Evolutionary conservation across 1,140 invertebrate genomes (phyloP).

Genomic region (Chrysomallon squamiferum): DNA sequence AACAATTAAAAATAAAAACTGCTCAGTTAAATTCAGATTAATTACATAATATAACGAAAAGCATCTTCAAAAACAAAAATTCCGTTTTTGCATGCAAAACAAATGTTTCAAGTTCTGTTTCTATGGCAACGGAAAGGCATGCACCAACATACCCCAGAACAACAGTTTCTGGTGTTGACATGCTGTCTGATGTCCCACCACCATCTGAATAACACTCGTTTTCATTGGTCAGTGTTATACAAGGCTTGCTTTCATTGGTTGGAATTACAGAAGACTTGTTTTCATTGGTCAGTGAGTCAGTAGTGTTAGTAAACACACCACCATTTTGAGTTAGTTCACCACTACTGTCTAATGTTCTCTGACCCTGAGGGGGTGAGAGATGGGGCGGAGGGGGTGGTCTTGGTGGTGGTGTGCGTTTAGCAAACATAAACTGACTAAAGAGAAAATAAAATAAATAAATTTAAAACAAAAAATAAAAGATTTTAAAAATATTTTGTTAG

Average conservation of each 20-base stretch:
- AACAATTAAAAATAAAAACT: too few relatives aligned
- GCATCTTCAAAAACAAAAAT: too few relatives aligned
- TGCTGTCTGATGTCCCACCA: constrained; percentile 22
- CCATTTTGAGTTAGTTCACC: too few relatives aligned
- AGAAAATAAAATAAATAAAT: too few relatives aligned
- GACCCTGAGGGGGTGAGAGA: constrained; percentile 4
- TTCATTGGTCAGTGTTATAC: not conserved
- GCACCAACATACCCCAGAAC: constrained; percentile 10
- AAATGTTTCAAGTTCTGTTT: too few relatives aligned
- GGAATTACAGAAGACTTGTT: not conserved
- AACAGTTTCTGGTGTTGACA: constrained; percentile 38
- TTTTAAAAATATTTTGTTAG: too few relatives aligned
- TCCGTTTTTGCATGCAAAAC: too few relatives aligned
- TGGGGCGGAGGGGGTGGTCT: constrained; percentile 6
- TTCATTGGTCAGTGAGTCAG: not conserved
- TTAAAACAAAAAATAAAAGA: too few relatives aligned
- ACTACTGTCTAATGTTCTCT: not conserved
- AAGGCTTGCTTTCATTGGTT: not conserved
- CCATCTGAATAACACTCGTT: constrained; percentile 8
- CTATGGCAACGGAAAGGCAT: too few relatives aligned
- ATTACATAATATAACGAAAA: too few relatives aligned
- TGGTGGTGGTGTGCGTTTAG: not conserved
- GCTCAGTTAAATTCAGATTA: too few relatives aligned
- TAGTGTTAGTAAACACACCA: not conserved
- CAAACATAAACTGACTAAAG: too few relatives aligned